Conservation (phyloP, 2,113 vertebrate species). For the Hydrolagus affinis region DNA sequence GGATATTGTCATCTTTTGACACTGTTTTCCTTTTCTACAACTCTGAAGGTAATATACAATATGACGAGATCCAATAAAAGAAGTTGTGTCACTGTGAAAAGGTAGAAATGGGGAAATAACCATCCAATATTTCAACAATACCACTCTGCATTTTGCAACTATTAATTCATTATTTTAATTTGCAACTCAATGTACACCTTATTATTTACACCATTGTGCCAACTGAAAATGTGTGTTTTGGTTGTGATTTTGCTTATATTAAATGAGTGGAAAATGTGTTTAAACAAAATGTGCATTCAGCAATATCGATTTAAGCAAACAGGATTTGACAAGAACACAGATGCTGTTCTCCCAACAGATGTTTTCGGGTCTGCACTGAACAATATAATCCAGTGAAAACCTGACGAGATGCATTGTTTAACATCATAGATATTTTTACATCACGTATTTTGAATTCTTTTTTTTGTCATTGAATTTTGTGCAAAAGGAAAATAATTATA, state of each 20-base stretch:
- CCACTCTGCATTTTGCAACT: background rate
- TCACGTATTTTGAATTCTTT: background rate
- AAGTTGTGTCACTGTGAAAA: background rate
- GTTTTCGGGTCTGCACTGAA: too few relatives aligned
- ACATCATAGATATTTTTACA: background rate
- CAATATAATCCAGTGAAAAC: too few relatives aligned
- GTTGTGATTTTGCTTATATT: background rate
- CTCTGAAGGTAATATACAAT: background rate
- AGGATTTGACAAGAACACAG: too few relatives aligned
- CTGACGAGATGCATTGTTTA: background rate
- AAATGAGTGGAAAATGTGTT: background rate
- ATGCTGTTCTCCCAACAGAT: too few relatives aligned
- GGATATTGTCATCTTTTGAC: background rate
- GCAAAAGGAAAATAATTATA: background rate
- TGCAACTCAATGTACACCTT: background rate
- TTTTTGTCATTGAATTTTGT: background rate
- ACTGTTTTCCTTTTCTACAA: background rate
- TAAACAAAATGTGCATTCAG: background rate
- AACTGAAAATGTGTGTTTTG: background rate
- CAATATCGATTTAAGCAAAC: too few relatives aligned
- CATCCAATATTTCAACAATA: background rate
- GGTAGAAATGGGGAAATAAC: background rate
- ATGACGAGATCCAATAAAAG: too few relatives aligned
- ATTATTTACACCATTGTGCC: background rate
- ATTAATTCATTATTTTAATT: background rate